Percentiles rank a stretch among this genome's conserved stretches.
Evolutionary conservation across 2,888 invertebrate genomes (phyloP).

Genomic region (Hirtodrosophila alboralis): DNA sequence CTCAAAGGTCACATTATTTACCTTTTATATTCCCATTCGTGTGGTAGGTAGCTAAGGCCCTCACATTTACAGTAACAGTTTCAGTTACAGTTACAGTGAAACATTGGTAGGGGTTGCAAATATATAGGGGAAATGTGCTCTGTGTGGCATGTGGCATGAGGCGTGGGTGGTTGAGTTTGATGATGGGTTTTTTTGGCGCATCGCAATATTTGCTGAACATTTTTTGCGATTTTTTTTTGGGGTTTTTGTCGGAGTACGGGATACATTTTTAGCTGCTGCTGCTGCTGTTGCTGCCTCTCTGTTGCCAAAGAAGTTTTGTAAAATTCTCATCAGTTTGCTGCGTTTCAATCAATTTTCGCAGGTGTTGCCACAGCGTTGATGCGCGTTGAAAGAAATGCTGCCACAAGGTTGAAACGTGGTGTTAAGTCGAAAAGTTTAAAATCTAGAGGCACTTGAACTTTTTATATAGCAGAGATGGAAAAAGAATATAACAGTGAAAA

Average conservation of each 20-base stretch:
- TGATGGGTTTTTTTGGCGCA: conserved; percentile 46
- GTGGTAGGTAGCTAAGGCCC: conserved; percentile 30
- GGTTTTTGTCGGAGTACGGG: too few relatives aligned
- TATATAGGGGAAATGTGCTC: neutral
- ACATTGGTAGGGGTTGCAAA: neutral
- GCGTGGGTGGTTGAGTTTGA: conserved; percentile 29
- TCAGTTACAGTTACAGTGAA: conserved; percentile 23
- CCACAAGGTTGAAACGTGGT: conserved; percentile 1
- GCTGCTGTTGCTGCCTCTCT: neutral
- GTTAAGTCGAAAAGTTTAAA: conserved; percentile 17
- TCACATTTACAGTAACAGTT: conserved; percentile 20
- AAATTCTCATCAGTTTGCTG: conserved; percentile 58
- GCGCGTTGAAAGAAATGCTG: conserved; percentile 21
- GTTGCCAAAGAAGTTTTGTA: conserved; percentile 48
- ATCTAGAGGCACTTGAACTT: neutral
- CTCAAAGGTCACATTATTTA: conserved; percentile 79
- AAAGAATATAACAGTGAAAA: too few relatives aligned
- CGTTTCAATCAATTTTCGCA: conserved; percentile 64
- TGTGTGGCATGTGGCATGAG: neutral
- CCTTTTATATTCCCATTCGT: conserved; percentile 78
- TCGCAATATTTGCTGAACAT: conserved; percentile 39
- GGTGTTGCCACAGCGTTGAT: conserved; percentile 53
- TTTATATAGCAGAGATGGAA: neutral
- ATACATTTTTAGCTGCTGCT: neutral
- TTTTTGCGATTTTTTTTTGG: conserved; percentile 12